Conservation (phyloP, 2,888 invertebrate genomes). For the Torymus aiolomorphi region DNA sequence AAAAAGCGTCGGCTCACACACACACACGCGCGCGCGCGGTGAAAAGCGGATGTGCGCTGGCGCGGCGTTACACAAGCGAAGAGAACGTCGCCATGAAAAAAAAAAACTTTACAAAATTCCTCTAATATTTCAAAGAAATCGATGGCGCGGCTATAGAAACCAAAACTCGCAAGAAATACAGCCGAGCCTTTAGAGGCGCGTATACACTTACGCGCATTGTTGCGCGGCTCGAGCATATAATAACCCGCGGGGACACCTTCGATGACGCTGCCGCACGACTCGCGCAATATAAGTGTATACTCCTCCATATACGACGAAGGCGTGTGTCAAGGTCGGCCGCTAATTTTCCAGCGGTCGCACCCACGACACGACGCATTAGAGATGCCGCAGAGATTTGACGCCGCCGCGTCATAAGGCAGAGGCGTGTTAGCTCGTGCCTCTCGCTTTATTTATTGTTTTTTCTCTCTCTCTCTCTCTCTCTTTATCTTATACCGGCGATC, state of each 20-base stretch:
- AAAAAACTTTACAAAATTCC: no score
- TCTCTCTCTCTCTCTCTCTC: not conserved
- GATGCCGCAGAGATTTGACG: slow-evolving; percentile 9
- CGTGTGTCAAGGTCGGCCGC: slow-evolving; percentile 44
- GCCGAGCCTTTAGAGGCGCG: no score
- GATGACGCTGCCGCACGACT: not conserved
- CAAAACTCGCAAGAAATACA: no score
- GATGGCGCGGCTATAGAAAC: no score
- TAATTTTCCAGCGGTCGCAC: slow-evolving; percentile 48
- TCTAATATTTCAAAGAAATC: no score
- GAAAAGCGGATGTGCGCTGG: not conserved
- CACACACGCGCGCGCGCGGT: not conserved
- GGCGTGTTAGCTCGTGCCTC: no score
- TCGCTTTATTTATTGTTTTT: not conserved
- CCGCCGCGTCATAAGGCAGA: not conserved
- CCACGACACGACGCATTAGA: slow-evolving; percentile 2
- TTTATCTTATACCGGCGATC: no score
- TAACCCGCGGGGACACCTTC: not conserved
- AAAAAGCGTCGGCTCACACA: not conserved
- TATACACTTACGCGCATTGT: not conserved
- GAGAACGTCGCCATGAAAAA: not conserved
- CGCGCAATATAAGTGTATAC: not conserved
- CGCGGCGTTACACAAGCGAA: not conserved
- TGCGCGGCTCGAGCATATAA: slow-evolving; percentile 5
- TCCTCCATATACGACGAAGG: not conserved